Evolutionary conservation across 2,888 invertebrate genomes (phyloP), one percentile per base, ranked within the genome.

Genomic region (Conistra vaccinii): DNA sequence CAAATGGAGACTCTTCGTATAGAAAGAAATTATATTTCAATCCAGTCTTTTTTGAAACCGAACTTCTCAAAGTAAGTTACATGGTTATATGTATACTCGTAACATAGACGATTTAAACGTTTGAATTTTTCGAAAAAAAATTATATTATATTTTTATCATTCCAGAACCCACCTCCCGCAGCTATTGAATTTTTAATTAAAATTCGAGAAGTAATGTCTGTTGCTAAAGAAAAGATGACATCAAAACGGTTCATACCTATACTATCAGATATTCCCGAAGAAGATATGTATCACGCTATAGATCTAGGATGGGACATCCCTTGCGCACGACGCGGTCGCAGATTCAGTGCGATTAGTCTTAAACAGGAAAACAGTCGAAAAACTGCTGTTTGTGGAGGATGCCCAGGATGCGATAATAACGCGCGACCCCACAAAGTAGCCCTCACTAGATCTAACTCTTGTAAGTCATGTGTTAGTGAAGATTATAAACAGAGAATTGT

Each of bases 41-140:
- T 94, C 98, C 98, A 0, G 98, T 98, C 1, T 99, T 98, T 92
- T 98, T 99, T 90, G 99, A 99, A 92, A 98, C 98, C 1, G 98
- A 98, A 91, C 95, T 98, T 80, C 95, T 99, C 69, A 97, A 98
- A 97, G 98, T 98, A 96, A 96, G 72, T 32, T 32, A 6, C 32
- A 60, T 17, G 2, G n/a, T n/a, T n/a, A n/a, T n/a, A n/a, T n/a
- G n/a, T n/a, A n/a, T n/a, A n/a, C n/a, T n/a, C n/a, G n/a, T n/a
- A n/a, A n/a, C n/a, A n/a, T n/a, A n/a, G n/a, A n/a, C n/a, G n/a
- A 26, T 53, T 45, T 7, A 20, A 35, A 35, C 7, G 17, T 20
- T 45, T 57, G 3, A 55, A 35, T 53, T 35, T 42, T 35, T 48
- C 1, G 17, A 29, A 42, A 2, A 10, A 48, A 23, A 26, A 69